Evolutionary conservation across 2,888 invertebrate species (phyloP).

Genomic region (Lasius platythorax): DNA sequence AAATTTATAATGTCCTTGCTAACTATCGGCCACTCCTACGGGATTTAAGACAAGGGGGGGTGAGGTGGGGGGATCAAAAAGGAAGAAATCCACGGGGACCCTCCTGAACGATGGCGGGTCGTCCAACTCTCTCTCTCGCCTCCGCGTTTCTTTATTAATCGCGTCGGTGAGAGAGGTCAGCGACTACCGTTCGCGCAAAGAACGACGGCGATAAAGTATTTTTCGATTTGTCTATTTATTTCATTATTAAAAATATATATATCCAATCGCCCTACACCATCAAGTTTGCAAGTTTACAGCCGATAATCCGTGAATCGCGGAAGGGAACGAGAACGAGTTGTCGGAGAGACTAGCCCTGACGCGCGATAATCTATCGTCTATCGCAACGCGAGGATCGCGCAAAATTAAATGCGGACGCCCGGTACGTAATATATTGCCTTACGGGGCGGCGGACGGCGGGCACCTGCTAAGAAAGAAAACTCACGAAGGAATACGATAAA

Average conservation of each 20-base stretch:
- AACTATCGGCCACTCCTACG: conserved; percentile 76
- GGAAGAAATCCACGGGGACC: conserved; percentile 24
- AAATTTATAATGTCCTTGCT: conserved; percentile 81
- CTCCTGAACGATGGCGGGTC: conserved; percentile 45
- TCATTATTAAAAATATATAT: background rate
- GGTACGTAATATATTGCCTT: conserved; percentile 75
- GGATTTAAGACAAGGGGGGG: conserved; percentile 41
- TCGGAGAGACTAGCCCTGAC: background rate
- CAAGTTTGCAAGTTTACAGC: background rate
- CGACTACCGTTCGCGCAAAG: conserved; percentile 66
- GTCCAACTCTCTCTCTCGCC: conserved; percentile 40
- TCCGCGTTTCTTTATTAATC: conserved; percentile 62
- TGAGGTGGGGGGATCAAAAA: conserved; percentile 29
- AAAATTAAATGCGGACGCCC: conserved; percentile 73
- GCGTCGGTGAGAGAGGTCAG: conserved; percentile 69
- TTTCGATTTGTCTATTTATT: background rate
- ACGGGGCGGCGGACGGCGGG: conserved; percentile 64
- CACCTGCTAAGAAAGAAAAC: conserved; percentile 79
- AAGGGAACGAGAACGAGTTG: background rate
- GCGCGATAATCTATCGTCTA: conserved; percentile 51
- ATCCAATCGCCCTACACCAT: background rate
- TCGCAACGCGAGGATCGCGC: conserved; percentile 48
- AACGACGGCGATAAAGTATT: conserved; percentile 3
- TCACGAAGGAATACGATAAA: conserved; percentile 74
- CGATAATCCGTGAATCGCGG: background rate